Conservation (phyloP, 1,140 invertebrate genomes). For the Cydia strobilella region DNA sequence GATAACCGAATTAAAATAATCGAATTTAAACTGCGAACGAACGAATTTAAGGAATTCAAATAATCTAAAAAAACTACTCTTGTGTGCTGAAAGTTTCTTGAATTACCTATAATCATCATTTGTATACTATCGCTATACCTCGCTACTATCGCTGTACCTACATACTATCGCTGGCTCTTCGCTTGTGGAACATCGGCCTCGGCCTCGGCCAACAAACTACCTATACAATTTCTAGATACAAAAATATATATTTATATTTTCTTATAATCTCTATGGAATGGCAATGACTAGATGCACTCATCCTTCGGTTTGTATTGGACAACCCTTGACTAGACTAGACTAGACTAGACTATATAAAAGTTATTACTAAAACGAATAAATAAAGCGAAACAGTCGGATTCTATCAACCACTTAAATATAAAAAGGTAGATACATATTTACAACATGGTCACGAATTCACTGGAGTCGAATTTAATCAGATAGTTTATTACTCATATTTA, state of each 20-base stretch:
- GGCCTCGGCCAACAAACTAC: background rate
- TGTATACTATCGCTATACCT: too few species aligned
- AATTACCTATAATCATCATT: too few species aligned
- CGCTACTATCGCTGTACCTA: too few species aligned
- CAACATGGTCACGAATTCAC: background rate
- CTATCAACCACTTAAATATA: slow-evolving; percentile 42
- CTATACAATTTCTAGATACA: slow-evolving; percentile 39
- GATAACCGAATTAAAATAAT: too few species aligned
- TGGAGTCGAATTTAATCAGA: too few species aligned
- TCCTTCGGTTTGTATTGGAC: slow-evolving; percentile 32
- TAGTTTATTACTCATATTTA: too few species aligned
- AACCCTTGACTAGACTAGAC: slow-evolving; percentile 35
- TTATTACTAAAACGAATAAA: slow-evolving; percentile 37
- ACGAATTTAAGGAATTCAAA: too few species aligned
- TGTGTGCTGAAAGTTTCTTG: too few species aligned
- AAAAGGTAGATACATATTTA: background rate
- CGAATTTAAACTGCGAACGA: too few species aligned
- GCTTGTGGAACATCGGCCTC: too few species aligned
- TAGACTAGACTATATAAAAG: slow-evolving; percentile 31
- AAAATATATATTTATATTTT: slow-evolving; percentile 49
- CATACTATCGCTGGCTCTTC: background rate
- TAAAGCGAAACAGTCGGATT: slow-evolving; percentile 52
- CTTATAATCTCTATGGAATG: slow-evolving; percentile 37
- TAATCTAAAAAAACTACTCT: too few species aligned
- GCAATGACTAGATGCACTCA: slow-evolving; percentile 61